A percentile compares a stretch with the other conserved stretches of the same genome.
phyloP scores from a whole-genome alignment of 2,113 vertebrate species.

The Urocolius indicus region DNA sequence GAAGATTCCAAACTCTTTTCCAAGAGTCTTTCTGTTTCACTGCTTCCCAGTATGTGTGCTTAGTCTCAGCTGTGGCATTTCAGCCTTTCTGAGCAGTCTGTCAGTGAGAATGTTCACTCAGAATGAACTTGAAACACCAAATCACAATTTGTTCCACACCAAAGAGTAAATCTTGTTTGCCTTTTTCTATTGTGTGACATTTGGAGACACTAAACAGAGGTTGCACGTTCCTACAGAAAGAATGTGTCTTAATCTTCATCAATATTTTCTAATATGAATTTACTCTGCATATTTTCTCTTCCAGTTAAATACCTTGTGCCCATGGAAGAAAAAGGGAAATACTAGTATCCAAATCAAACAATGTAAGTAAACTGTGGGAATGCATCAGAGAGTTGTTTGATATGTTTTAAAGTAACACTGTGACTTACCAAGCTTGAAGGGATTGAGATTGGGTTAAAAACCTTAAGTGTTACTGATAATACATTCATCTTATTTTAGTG shows the following conservation, averaged over 20 bases:
- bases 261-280: not conserved
- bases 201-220: not conserved
- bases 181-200: not conserved
- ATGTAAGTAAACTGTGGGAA: not conserved
- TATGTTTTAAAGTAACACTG: not conserved
- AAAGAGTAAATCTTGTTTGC: not conserved
- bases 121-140: not conserved
- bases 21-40: not conserved
- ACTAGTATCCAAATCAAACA: not conserved
- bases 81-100: not conserved
- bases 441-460: not conserved
- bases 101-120: not conserved
- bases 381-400: not conserved
- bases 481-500: not conserved
- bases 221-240: not conserved
- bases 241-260: not conserved
- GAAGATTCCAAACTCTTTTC: not conserved
- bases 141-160: not conserved
- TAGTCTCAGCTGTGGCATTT: not conserved
- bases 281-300: not conserved
- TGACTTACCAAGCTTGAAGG: not conserved
- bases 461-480: not conserved
- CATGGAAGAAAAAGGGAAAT: not conserved
- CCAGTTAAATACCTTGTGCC: not conserved
- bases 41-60: accelerated